Evolutionary conservation across 2,797 vertebrate genomes (phyloP).

Genomic region (Schizopygopsis pylzovi): DNA sequence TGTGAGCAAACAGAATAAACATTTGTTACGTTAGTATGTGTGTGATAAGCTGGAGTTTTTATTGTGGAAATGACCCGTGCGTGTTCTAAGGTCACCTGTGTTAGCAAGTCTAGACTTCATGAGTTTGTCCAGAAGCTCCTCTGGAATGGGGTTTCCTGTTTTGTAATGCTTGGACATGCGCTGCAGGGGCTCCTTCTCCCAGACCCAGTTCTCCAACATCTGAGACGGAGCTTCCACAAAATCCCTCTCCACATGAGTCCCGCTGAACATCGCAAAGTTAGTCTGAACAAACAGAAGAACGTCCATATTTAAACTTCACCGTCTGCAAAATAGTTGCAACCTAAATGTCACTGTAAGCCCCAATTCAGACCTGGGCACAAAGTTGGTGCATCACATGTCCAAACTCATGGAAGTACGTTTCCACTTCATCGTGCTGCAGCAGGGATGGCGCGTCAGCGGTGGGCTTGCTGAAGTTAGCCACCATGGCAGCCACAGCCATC

Average conservation of each 20-base stretch:
- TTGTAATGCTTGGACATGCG: slow-evolving; percentile 94
- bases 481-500: slow-evolving; percentile 94
- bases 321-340: neutral
- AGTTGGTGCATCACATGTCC: slow-evolving; percentile 99
- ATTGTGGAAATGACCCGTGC: neutral
- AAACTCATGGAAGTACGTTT: slow-evolving; percentile 98
- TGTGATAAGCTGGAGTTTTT: neutral
- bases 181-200: slow-evolving; percentile 91
- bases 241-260: slow-evolving; percentile 94
- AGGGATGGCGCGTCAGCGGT: slow-evolving; percentile 86
- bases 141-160: slow-evolving; percentile 80
- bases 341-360: neutral
- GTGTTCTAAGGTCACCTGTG: slow-evolving; percentile 78
- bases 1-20: neutral
- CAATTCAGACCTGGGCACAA: slow-evolving; percentile 86
- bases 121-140: slow-evolving; percentile 90
- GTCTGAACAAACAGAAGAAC: slow-evolving; percentile 74
- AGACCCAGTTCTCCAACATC: slow-evolving; percentile 99
- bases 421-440: slow-evolving; percentile 97
- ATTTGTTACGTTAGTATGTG: neutral
- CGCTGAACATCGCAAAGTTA: slow-evolving; percentile 96
- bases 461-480: slow-evolving; percentile 97
- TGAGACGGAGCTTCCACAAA: slow-evolving; percentile 97
- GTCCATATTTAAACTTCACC: slow-evolving; percentile 1
- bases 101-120: slow-evolving; percentile 94